Evolutionary conservation across 2,797 vertebrate genomes (phyloP).

Genomic region (Netta rufina): DNA sequence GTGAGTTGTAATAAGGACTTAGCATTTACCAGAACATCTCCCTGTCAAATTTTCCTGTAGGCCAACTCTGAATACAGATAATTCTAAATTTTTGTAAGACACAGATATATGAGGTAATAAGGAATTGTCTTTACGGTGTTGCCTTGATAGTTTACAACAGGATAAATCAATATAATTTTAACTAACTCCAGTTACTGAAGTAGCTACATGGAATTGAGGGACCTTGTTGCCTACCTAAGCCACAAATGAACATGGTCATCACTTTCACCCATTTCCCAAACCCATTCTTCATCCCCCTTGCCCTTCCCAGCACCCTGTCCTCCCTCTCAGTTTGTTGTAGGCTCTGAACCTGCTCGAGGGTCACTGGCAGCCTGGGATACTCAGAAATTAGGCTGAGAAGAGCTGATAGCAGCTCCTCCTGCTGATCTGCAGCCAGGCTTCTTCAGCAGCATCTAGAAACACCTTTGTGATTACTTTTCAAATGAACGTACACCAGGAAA

Average conservation of each 20-base stretch:
- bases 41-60: neutral
- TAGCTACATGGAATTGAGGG: neutral
- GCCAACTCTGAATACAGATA: neutral
- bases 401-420: neutral
- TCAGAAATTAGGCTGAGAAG: neutral
- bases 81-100: neutral
- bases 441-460: neutral
- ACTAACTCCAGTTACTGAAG: neutral
- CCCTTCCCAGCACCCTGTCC: neutral
- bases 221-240: neutral
- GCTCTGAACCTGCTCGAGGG: rapidly evolving
- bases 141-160: neutral
- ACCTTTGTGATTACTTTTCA: neutral
- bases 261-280: neutral
- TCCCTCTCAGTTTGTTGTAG: neutral
- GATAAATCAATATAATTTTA: neutral
- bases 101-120: neutral
- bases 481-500: neutral
- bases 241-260: neutral
- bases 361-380: neutral
- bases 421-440: neutral
- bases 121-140: neutral
- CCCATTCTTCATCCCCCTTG: neutral
- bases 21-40: neutral
- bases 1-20: neutral